Base-by-base conservation (phyloP, 2,888 invertebrate species). In the Caenorhabditis plicata region DNA sequence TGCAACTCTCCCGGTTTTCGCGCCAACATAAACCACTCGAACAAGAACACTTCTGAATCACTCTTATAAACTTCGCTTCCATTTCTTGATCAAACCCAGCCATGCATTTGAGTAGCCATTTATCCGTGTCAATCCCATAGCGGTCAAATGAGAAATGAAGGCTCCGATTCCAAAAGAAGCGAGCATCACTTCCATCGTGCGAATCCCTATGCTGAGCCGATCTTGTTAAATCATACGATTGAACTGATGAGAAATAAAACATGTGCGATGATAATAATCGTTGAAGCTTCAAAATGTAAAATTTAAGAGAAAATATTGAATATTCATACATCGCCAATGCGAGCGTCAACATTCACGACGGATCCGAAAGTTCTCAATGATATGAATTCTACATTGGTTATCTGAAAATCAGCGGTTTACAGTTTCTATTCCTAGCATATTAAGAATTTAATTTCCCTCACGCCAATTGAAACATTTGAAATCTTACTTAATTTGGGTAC, bases 121-220 rank as follows among this genome's bases (percentile, higher is more conserved):
- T 87, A 66, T 87, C 87, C 73, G 90, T 90, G 81, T 92, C 89
- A 33, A 99, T 89, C 46, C 91, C 91, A 85, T 87, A 96, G 70
- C 92, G 87, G 75, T 93, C 87, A 70, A 96, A 85, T 83, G 93
- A 92, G 64, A 94, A 89, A 82, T 92, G 92, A 66, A 98, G 85
- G 85, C 91, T 92, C 75, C 94, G 88, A 83, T 98, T 98, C 89
- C 96, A 98, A 82, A 98, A 96, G 83, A 98, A 98, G 81, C 95
- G 87, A 80, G 93, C 92, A 83, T 98, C 96, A 39, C 92, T 89
- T n/a, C 53, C 86, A 15, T 85, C 86, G 9, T 89, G 89, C 81
- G 88, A 89, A 68, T 88, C 87, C 76, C 90, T 87, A 71, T 92
- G 87, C 84, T 96, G 96, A 45, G 92, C 90, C 83, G 93, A 94